Percentiles rank a stretch among this genome's conserved stretches.
Conservation (phyloP, 2,888 invertebrate genomes). For the Allophyes oxyacanthae region DNA sequence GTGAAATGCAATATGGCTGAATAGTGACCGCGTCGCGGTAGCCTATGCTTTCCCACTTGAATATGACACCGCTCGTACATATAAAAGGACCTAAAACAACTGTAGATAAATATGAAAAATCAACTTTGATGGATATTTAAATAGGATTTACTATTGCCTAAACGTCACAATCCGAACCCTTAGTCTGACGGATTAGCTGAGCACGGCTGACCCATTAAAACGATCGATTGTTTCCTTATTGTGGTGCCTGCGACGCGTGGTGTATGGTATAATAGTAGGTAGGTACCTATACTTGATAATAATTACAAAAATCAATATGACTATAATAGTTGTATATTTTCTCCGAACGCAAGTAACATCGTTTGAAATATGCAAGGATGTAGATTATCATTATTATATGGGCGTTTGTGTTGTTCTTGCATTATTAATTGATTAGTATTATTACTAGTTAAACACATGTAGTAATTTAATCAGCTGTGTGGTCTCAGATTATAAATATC, state of each 20-base stretch:
- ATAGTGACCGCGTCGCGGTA: constrained; percentile 86
- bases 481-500: constrained; percentile 20
- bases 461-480: constrained; percentile 38
- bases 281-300: no score
- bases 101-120: constrained; percentile 62
- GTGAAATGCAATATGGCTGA: constrained; percentile 84
- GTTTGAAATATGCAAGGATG: constrained; percentile 46
- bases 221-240: constrained; percentile 89
- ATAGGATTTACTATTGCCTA: constrained; percentile 78
- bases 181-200: constrained; percentile 83
- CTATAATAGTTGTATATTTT: constrained; percentile 51
- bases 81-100: constrained; percentile 72
- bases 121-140: constrained; percentile 65
- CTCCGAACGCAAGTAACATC: constrained; percentile 36
- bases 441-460: constrained; percentile 35
- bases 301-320: constrained; percentile 74
- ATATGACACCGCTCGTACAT: constrained; percentile 80
- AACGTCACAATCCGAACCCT: constrained; percentile 68
- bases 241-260: constrained; percentile 73
- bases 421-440: constrained; percentile 49
- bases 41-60: constrained; percentile 88
- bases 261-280: no score
- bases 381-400: constrained; percentile 41
- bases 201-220: constrained; percentile 88
- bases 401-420: constrained; percentile 42